A percentile compares a stretch with the other conserved stretches of the same genome.
phyloP scores from a whole-genome alignment of 2,113 vertebrate genomes.

The Andinoacara biseriatus region DNA sequence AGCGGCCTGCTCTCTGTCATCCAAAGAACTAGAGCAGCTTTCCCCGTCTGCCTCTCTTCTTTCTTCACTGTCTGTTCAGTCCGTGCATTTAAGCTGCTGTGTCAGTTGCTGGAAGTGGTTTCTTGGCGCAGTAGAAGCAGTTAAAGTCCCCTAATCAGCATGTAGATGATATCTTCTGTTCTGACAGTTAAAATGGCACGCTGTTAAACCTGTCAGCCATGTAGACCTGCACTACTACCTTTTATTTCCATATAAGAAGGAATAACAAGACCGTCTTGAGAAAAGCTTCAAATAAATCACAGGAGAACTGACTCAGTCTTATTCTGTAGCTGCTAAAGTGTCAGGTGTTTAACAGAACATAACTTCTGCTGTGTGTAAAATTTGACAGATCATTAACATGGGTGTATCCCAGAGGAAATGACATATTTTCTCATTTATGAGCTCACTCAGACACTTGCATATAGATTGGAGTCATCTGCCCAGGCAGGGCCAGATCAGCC shows the following conservation, averaged over 20 bases:
- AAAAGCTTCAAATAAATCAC: slow-evolving; percentile 10
- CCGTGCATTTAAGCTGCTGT: slow-evolving; percentile 28
- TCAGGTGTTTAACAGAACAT: slow-evolving; percentile 55
- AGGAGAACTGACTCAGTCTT: background rate
- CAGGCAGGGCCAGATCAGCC: background rate
- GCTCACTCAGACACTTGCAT: slow-evolving; percentile 23
- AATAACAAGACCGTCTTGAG: background rate
- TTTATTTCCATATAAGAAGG: background rate
- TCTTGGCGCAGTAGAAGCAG: slow-evolving; percentile 9
- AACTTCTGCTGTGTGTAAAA: slow-evolving; percentile 38
- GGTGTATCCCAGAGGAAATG: slow-evolving; percentile 45
- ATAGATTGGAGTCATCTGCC: slow-evolving; percentile 35
- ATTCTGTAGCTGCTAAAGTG: slow-evolving; percentile 32
- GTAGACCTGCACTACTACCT: background rate
- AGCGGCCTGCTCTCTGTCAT: slow-evolving; percentile 67
- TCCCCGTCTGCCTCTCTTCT: slow-evolving; percentile 31
- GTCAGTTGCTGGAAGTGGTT: slow-evolving; percentile 40
- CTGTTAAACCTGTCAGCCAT: slow-evolving; percentile 18
- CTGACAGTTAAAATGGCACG: slow-evolving; percentile 35
- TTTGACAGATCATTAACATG: slow-evolving; percentile 54
- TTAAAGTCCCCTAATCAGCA: slow-evolving; percentile 40
- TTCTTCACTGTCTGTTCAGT: slow-evolving; percentile 19
- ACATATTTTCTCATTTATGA: slow-evolving; percentile 44
- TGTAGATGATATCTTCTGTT: slow-evolving; percentile 32
- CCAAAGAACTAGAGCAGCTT: slow-evolving; percentile 37